Conservation (phyloP, 2,113 vertebrate genomes). For the Nettapus auritus region DNA sequence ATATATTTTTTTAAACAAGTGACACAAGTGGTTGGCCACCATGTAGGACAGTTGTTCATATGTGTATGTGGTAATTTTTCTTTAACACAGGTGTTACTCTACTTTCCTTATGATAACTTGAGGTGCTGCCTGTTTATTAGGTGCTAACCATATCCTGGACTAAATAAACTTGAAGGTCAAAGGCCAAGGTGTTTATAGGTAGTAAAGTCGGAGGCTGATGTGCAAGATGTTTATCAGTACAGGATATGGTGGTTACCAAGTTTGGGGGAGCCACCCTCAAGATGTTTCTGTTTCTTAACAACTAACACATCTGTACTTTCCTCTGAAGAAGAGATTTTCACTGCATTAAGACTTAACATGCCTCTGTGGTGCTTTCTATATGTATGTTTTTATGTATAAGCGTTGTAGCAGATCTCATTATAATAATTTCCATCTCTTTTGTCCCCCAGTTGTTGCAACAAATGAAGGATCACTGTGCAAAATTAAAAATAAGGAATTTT, state of each 20-base stretch:
- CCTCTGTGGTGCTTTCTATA: not conserved
- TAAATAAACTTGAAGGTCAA: constrained; percentile 68
- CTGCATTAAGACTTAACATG: not conserved
- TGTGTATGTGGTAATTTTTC: not conserved
- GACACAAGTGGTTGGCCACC: not conserved
- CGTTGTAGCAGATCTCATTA: not conserved
- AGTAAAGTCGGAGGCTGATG: constrained; percentile 59
- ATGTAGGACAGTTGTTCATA: not conserved
- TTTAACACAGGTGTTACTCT: not conserved
- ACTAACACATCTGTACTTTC: not conserved
- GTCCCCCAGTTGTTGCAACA: not conserved
- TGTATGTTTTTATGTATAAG: not conserved
- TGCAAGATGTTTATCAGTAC: constrained; percentile 67
- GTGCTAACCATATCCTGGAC: constrained; percentile 71
- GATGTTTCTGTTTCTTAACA: constrained; percentile 34
- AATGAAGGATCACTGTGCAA: not conserved
- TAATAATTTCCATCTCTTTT: not conserved
- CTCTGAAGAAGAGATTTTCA: not conserved
- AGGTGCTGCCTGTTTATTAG: constrained; percentile 69
- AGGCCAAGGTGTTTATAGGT: constrained; percentile 72
- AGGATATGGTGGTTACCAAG: constrained; percentile 20
- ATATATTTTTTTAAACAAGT: not conserved
- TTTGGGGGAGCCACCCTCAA: not conserved
- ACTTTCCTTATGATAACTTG: constrained; percentile 42
- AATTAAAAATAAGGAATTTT: not conserved